phyloP scores from a whole-genome alignment of 2,113 vertebrate genomes.

The Oncorhynchus clarkii region DNA sequence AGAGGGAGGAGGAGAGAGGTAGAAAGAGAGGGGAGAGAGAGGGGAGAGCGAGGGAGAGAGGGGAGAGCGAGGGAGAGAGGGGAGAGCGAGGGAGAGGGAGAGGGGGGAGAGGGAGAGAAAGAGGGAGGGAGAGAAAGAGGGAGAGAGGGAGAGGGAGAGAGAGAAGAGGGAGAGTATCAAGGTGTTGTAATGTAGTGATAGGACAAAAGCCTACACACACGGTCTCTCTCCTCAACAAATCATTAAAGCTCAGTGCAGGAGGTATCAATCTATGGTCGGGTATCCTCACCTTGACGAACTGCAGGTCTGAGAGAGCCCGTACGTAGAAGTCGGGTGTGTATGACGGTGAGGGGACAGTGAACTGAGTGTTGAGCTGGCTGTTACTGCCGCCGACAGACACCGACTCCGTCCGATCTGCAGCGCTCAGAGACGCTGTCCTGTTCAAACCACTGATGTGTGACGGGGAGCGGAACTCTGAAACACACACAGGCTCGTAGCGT shows the following conservation, averaged over 20 bases:
- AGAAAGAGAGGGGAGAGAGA: not conserved
- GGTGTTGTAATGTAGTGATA: slow-evolving; percentile 34
- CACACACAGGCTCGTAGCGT: not conserved
- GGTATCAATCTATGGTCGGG: not conserved
- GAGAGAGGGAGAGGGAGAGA: not conserved
- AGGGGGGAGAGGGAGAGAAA: no score
- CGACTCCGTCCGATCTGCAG: slow-evolving; percentile 78
- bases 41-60: not conserved
- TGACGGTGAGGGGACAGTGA: slow-evolving; percentile 56
- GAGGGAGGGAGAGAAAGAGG: no score
- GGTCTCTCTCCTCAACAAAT: slow-evolving; percentile 24
- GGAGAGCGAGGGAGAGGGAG: no score
- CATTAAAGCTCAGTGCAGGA: slow-evolving; percentile 54
- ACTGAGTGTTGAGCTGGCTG: slow-evolving; percentile 77
- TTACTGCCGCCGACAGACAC: slow-evolving; percentile 75
- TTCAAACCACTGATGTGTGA: slow-evolving; percentile 82
- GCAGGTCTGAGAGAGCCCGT: slow-evolving; percentile 85
- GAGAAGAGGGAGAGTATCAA: slow-evolving; percentile 26
- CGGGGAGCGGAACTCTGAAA: slow-evolving; percentile 83
- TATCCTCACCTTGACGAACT: slow-evolving; percentile 84
- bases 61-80: no score
- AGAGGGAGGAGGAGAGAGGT: not conserved
- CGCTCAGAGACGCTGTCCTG: slow-evolving; percentile 84
- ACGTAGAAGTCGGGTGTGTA: slow-evolving; percentile 93
- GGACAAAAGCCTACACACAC: not conserved